Evolutionary conservation across 2,888 invertebrate species (phyloP).

Genomic region (Muschampia plurimacula): DNA sequence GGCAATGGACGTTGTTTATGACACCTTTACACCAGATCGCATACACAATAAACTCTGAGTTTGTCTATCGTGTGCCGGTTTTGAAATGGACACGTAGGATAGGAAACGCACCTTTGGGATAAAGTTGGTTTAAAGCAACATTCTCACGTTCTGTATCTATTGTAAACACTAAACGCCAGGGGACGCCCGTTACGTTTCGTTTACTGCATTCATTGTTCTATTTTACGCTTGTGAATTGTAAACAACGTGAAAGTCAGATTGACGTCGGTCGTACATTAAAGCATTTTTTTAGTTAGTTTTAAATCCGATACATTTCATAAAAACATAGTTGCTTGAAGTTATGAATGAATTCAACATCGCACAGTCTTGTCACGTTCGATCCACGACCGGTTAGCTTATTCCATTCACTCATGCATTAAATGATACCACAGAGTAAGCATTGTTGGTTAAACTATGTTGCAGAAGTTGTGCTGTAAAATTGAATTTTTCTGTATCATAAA

Average conservation of each 20-base stretch:
- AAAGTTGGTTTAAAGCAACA: constrained; percentile 70
- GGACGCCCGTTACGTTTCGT: constrained; percentile 75
- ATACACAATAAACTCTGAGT: constrained; percentile 67
- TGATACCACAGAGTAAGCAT: constrained; percentile 50
- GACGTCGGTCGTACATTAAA: constrained; percentile 57
- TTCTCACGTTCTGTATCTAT: constrained; percentile 80
- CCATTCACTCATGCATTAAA: constrained; percentile 58
- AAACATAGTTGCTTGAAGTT: constrained; percentile 45
- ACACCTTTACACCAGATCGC: constrained; percentile 72
- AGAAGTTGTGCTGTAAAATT: background rate
- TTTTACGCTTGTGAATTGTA: constrained; percentile 75
- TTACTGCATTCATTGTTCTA: constrained; percentile 76
- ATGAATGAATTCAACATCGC: constrained; percentile 64
- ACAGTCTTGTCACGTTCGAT: constrained; percentile 68
- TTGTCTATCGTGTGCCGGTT: constrained; percentile 63
- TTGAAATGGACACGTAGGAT: constrained; percentile 69
- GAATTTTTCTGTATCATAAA: background rate
- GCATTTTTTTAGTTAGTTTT: constrained; percentile 42
- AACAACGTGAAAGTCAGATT: constrained; percentile 62
- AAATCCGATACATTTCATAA: constrained; percentile 33
- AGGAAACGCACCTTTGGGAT: constrained; percentile 63
- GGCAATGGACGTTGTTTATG: constrained; percentile 74
- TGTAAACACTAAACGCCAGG: constrained; percentile 71
- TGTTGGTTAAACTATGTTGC: background rate
- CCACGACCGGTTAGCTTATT: constrained; percentile 60